Conservation (phyloP, 2,797 vertebrate species). For the Hydrophis major region DNA sequence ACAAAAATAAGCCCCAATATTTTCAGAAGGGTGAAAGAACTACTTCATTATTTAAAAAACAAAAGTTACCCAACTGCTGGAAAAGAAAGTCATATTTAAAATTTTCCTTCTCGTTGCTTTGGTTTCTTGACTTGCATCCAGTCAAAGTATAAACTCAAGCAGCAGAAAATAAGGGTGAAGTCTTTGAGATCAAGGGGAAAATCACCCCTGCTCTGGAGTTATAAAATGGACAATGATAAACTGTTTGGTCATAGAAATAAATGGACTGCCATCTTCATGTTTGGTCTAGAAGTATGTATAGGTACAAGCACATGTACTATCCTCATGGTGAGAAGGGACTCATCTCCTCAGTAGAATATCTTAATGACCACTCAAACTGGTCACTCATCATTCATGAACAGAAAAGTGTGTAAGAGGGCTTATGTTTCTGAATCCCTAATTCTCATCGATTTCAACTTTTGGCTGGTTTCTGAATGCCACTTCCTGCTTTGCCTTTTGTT, state of each 20-base stretch:
- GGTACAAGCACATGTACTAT: not conserved
- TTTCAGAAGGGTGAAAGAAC: not conserved
- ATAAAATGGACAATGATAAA: not conserved
- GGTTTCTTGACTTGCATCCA: not conserved
- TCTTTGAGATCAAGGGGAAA: not conserved
- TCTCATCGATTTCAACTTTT: not conserved
- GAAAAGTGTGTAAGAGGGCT: not conserved
- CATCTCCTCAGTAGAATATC: not conserved
- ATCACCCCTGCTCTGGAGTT: not conserved
- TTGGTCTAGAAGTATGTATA: not conserved
- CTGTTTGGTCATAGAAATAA: not conserved
- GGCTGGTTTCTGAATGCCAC: not conserved
- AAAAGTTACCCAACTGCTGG: not conserved
- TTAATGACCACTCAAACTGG: not conserved
- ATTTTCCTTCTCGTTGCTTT: not conserved
- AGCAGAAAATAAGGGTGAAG: not conserved
- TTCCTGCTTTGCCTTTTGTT: not conserved
- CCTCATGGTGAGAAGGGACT: not conserved
- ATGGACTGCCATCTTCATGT: not conserved
- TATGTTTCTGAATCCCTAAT: not conserved
- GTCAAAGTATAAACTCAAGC: not conserved
- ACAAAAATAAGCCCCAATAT: too few species aligned
- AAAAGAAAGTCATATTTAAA: not conserved
- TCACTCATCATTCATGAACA: not conserved
- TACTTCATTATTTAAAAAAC: not conserved